phyloP scores from a whole-genome alignment of 2,797 vertebrate genomes.

The Phrynocephalus forsythii region DNA sequence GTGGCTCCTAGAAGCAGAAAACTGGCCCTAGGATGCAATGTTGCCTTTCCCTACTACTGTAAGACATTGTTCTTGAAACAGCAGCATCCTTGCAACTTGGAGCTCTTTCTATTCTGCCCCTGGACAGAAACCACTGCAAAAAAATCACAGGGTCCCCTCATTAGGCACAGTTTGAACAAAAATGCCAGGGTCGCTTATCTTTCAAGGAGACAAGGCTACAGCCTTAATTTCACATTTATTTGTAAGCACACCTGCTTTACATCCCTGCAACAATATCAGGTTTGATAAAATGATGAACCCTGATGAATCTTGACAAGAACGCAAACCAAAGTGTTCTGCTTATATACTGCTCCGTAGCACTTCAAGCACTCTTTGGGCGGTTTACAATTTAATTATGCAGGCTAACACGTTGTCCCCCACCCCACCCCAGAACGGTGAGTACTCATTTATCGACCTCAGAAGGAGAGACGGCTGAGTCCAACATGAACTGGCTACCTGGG shows the following conservation, averaged over 20 bases:
- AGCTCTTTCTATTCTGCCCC: neutral
- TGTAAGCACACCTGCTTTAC: neutral
- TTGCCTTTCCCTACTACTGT: neutral
- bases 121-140: neutral
- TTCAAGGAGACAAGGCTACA: neutral
- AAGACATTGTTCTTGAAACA: neutral
- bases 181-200: neutral
- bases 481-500: too few species aligned
- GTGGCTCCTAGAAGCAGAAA: too few species aligned
- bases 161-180: neutral
- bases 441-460: too few species aligned
- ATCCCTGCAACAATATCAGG: neutral
- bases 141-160: neutral
- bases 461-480: too few species aligned
- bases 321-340: too few species aligned
- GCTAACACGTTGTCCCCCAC: too few species aligned
- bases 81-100: neutral
- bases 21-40: too few species aligned
- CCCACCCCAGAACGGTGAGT: neutral
- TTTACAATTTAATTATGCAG: too few species aligned
- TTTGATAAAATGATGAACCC: neutral
- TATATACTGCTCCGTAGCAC: too few species aligned
- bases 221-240: neutral
- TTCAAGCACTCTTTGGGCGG: too few species aligned
- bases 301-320: too few species aligned